A percentile compares a stretch with the other conserved stretches of the same genome.
Conservation (phyloP, 2,113 vertebrate genomes). For the Hippopotamus amphibius region DNA sequence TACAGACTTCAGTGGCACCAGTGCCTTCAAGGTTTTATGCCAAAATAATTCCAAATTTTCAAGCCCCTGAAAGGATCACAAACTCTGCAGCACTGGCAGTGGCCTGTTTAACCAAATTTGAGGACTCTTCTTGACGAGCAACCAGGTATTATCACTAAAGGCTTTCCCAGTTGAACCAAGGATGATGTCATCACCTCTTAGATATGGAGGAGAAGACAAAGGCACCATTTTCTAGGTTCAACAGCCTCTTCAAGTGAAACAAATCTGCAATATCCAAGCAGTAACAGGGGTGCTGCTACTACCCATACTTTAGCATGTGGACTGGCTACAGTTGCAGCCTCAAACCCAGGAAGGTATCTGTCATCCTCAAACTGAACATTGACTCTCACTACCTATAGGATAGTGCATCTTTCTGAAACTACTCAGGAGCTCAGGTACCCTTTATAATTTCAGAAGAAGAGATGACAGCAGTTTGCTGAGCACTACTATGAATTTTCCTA, state of each 20-base stretch:
- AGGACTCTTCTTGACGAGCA: slow-evolving; percentile 94
- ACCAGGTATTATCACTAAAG: slow-evolving; percentile 94
- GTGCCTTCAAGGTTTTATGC: slow-evolving; percentile 91
- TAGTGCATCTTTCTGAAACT: slow-evolving; percentile 92
- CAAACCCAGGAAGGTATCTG: slow-evolving; percentile 93
- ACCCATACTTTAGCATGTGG: slow-evolving; percentile 75
- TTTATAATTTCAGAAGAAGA: slow-evolving; percentile 63
- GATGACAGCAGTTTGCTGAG: slow-evolving; percentile 82
- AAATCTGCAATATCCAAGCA: slow-evolving; percentile 67
- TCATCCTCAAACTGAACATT: slow-evolving; percentile 93
- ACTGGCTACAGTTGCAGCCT: slow-evolving; percentile 84
- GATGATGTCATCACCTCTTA: slow-evolving; percentile 87
- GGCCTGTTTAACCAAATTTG: slow-evolving; percentile 93
- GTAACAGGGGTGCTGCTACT: slow-evolving; percentile 83
- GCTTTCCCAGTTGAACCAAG: slow-evolving; percentile 89
- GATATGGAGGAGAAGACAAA: slow-evolving; percentile 92
- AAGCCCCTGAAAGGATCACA: slow-evolving; percentile 95
- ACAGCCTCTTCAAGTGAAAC: slow-evolving; percentile 84
- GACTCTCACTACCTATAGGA: slow-evolving; percentile 93
- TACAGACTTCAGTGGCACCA: slow-evolving; percentile 86
- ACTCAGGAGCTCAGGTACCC: slow-evolving; percentile 87
- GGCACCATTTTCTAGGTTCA: slow-evolving; percentile 92
- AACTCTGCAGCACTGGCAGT: slow-evolving; percentile 96
- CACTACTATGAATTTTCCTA: slow-evolving; percentile 86
- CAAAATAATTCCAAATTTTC: slow-evolving; percentile 95